phyloP scores from a whole-genome alignment of 2,888 invertebrate genomes.

The Heliconius ismenius region DNA sequence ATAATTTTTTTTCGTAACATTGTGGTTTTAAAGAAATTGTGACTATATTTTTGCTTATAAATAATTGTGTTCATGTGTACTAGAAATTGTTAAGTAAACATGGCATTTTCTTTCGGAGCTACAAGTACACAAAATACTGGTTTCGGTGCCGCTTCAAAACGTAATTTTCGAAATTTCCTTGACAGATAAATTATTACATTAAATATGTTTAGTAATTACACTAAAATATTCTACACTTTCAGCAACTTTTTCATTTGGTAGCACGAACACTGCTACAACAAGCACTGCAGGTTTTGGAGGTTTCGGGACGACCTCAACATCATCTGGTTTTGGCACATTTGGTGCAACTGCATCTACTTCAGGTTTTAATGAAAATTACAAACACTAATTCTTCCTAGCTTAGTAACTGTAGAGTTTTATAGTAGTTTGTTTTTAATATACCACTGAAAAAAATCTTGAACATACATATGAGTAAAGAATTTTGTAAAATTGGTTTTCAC shows the following conservation, averaged over 20 bases:
- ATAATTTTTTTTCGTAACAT: background rate
- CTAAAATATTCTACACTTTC: constrained; percentile 44
- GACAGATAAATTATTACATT: background rate
- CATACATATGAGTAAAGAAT: background rate
- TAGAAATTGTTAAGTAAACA: constrained; percentile 40
- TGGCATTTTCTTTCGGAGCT: constrained; percentile 74
- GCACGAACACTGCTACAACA: constrained; percentile 76
- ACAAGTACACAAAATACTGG: constrained; percentile 63
- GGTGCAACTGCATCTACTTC: constrained; percentile 62
- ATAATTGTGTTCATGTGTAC: background rate
- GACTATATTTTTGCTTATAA: background rate
- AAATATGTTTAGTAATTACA: background rate
- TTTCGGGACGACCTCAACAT: constrained; percentile 73
- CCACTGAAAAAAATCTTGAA: too few relatives aligned
- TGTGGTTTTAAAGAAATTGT: background rate
- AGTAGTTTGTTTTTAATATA: background rate
- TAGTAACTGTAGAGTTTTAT: background rate
- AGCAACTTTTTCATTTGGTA: constrained; percentile 79
- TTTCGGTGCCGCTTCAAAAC: constrained; percentile 81
- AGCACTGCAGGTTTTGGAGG: constrained; percentile 72
- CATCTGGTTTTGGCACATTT: constrained; percentile 72
- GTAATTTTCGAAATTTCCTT: constrained; percentile 61
- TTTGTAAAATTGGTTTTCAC: background rate
- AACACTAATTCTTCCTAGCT: background rate
- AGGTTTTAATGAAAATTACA: constrained; percentile 10